These are phyloP conservation scores for Pseudomyrmex concolor DNA, from an alignment of 1,140 invertebrate genomes.

Conservation along the genomic window DNA sequence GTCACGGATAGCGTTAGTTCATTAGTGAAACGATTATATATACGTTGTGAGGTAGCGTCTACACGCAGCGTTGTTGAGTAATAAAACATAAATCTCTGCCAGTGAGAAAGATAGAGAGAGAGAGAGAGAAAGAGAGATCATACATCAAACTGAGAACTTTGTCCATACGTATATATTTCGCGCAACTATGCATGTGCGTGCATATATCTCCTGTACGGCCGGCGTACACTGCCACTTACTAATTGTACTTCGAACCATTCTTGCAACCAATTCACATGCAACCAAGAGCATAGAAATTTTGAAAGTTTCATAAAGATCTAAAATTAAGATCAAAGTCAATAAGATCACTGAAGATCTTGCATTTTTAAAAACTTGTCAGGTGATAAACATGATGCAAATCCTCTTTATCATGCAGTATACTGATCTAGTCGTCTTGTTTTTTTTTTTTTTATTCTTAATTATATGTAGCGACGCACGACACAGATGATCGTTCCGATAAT, in stretches of 20 bases:
- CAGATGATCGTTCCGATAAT: conserved; percentile 51
- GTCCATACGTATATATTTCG: conserved; percentile 16
- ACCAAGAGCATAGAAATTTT: background rate
- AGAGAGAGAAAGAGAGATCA: background rate
- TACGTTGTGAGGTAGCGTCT: conserved; percentile 52
- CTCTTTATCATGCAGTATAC: background rate
- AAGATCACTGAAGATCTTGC: no score
- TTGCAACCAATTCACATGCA: background rate
- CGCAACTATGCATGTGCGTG: background rate
- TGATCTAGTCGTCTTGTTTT: conserved; percentile 36
- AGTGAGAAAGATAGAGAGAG: background rate
- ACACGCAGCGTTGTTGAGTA: conserved; percentile 65
- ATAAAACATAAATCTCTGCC: conserved; percentile 69
- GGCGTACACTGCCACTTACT: conserved; percentile 10
- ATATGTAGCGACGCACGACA: conserved; percentile 4
- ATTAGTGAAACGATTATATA: conserved; percentile 73
- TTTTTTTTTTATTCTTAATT: conserved; percentile 31
- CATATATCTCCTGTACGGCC: background rate
- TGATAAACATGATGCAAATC: conserved; percentile 23
- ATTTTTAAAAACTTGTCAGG: background rate
- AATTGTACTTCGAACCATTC: background rate
- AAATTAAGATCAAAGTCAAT: background rate
- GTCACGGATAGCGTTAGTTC: conserved; percentile 66
- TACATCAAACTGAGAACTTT: conserved; percentile 51
- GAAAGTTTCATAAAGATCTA: background rate